Evolutionary conservation across 2,888 invertebrate species (phyloP).

Genomic region (Mystacides longicornis): DNA sequence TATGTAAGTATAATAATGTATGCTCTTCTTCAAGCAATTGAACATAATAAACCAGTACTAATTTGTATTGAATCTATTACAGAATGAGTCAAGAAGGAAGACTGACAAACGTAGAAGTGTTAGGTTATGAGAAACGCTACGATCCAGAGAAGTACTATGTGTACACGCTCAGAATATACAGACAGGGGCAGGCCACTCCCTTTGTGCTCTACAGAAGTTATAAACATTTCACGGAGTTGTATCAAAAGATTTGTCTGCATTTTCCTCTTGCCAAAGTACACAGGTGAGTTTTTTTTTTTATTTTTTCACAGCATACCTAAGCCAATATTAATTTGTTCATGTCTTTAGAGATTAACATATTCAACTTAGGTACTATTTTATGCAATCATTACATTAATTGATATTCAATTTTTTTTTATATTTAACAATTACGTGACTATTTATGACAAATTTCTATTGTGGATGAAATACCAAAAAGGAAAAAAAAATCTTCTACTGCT

Average conservation of each 20-base stretch:
- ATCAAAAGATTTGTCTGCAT: constrained; percentile 85
- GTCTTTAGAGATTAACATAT: too few species aligned
- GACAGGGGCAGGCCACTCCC: constrained; percentile 80
- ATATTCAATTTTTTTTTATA: too few species aligned
- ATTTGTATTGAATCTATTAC: constrained; percentile 23
- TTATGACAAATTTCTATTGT: too few species aligned
- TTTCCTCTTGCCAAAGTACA: constrained; percentile 88
- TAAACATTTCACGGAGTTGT: constrained; percentile 94
- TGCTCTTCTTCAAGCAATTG: not conserved
- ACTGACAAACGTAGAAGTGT: constrained; percentile 74
- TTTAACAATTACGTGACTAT: too few species aligned
- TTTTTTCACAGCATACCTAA: too few species aligned
- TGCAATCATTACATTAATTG: too few species aligned
- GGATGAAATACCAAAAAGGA: too few species aligned
- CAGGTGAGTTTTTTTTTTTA: constrained; percentile 55
- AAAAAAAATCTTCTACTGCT: too few species aligned
- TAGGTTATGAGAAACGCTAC: constrained; percentile 89
- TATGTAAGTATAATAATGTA: constrained; percentile 57
- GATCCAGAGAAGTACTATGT: constrained; percentile 98
- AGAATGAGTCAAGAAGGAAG: constrained; percentile 88
- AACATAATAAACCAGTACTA: too few species aligned
- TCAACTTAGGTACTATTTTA: too few species aligned
- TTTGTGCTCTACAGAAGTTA: constrained; percentile 89
- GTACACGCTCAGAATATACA: constrained; percentile 74
- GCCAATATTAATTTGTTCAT: too few species aligned